Conservation (phyloP, 2,113 vertebrate genomes). For the Regulus satrapa region DNA sequence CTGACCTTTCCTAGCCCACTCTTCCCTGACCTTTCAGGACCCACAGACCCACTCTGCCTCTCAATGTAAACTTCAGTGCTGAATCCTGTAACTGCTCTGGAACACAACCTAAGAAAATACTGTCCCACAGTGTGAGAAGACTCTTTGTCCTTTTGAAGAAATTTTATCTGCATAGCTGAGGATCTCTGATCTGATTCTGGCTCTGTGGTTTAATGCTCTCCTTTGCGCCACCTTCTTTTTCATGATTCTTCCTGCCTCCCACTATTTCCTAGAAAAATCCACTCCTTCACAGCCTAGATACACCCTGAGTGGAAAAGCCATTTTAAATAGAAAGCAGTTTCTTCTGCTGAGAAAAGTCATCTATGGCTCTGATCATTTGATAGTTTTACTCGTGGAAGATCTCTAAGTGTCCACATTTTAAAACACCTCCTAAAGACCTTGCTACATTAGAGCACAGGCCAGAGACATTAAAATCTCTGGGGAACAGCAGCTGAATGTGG, state of each 20-base stretch:
- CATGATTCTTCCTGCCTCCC: slow-evolving; percentile 24
- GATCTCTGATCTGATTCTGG: not conserved
- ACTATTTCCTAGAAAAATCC: slow-evolving; percentile 26
- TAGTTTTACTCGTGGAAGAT: not conserved
- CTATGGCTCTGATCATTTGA: not conserved
- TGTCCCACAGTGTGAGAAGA: not conserved
- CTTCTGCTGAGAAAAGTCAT: not conserved
- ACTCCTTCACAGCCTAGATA: not conserved
- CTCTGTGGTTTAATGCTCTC: not conserved
- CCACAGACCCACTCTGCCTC: not conserved
- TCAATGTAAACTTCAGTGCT: not conserved
- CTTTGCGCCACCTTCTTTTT: not conserved
- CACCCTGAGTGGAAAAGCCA: not conserved
- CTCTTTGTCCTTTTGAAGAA: not conserved
- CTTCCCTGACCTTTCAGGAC: not conserved
- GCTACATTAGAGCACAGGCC: not conserved
- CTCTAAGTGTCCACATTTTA: not conserved
- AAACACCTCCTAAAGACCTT: not conserved
- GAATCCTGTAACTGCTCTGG: not conserved
- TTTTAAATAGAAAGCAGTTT: not conserved
- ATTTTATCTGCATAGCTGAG: not conserved
- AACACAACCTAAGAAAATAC: not conserved
- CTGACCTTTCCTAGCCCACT: not conserved
- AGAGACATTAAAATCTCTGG: not conserved
- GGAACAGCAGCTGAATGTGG: not conserved